These are phyloP conservation scores for Hypsopygia costalis DNA, from an alignment of 2,888 invertebrate genomes.

Conservation along the genomic window DNA sequence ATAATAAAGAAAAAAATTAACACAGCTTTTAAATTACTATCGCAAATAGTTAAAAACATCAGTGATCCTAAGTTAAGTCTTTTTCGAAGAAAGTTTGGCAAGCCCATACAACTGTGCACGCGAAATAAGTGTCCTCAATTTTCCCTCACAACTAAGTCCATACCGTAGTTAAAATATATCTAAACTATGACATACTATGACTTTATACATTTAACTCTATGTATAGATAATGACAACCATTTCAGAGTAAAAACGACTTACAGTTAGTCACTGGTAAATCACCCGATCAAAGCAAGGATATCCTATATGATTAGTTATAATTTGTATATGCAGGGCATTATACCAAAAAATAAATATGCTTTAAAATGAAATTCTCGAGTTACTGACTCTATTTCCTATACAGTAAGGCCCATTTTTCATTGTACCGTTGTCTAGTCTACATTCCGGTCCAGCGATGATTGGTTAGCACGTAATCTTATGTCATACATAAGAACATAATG, in stretches of 20 bases:
- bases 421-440: too few relatives aligned
- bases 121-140: conserved; percentile 3
- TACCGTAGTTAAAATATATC: conserved; percentile 5
- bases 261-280: not conserved
- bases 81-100: conserved; percentile 19
- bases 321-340: too few relatives aligned
- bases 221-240: conserved; percentile 1
- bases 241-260: not conserved
- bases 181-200: not conserved
- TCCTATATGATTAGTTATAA: too few relatives aligned
- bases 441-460: too few relatives aligned
- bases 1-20: not conserved
- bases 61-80: conserved; percentile 5
- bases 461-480: too few relatives aligned
- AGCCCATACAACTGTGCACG: conserved; percentile 13
- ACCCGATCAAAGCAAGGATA: too few relatives aligned
- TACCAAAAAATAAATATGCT: too few relatives aligned
- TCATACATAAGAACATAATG: too few relatives aligned
- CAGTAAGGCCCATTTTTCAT: too few relatives aligned
- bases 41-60: not conserved
- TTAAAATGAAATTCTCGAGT: too few relatives aligned
- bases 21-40: conserved; percentile 1
- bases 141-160: not conserved
- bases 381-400: too few relatives aligned
- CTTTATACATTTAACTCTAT: not conserved